phyloP scores from a whole-genome alignment of 2,797 vertebrate species.

The Sebastolobus altivelis region DNA sequence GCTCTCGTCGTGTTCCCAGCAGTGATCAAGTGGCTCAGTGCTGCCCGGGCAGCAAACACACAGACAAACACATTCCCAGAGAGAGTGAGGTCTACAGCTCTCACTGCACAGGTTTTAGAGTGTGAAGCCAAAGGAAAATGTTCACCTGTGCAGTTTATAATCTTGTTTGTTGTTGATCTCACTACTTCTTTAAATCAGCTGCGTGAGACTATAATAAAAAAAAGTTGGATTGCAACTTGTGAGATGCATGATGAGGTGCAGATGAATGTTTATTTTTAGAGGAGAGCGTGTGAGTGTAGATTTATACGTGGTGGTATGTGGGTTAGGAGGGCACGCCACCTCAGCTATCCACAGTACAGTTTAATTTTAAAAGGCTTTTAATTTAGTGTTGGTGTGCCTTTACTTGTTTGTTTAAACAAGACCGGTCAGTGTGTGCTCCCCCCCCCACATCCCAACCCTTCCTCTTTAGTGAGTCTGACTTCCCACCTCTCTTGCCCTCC shows the following conservation, averaged over 20 bases:
- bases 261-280: slow-evolving; percentile 52
- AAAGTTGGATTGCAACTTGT: neutral
- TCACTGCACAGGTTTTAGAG: neutral
- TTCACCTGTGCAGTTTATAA: neutral
- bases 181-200: neutral
- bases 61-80: slow-evolving; percentile 26
- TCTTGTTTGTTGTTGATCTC: neutral
- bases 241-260: slow-evolving; percentile 7
- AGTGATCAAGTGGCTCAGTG: slow-evolving; percentile 46
- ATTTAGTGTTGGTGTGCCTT: neutral
- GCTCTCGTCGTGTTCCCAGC: slow-evolving; percentile 47
- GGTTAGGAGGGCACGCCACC: neutral
- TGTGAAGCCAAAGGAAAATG: neutral
- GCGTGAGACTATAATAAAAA: slow-evolving; percentile 5
- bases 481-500: slow-evolving; percentile 37
- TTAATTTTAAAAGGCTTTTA: slow-evolving; percentile 10
- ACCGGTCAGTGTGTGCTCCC: neutral
- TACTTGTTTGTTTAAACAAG: slow-evolving; percentile 39
- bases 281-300: slow-evolving; percentile 2
- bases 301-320: slow-evolving; percentile 24
- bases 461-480: slow-evolving; percentile 32
- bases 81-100: slow-evolving; percentile 12
- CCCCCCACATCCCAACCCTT: slow-evolving; percentile 2
- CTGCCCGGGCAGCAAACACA: slow-evolving; percentile 19
- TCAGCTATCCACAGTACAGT: neutral